Conservation (phyloP, 2,888 invertebrate species). For the Copidosoma aretas region DNA sequence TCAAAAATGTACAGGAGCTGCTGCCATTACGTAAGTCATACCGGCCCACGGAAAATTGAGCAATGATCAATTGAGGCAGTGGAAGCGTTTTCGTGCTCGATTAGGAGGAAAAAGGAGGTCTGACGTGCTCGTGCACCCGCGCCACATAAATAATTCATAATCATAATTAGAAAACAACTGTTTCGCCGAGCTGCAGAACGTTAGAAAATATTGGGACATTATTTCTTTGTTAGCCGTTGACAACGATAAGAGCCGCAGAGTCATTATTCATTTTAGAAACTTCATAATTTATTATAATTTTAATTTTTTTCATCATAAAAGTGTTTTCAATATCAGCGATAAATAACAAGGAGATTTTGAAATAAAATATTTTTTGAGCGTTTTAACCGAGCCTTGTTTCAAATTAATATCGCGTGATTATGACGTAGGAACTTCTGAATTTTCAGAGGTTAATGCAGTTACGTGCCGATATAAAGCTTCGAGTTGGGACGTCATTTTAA, state of each 20-base stretch:
- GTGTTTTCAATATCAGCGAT: too few relatives aligned
- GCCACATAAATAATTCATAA: conserved; percentile 34
- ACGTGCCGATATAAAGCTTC: too few relatives aligned
- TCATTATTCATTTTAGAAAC: not conserved
- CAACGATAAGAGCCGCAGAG: not conserved
- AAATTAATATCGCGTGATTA: too few relatives aligned
- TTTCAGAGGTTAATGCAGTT: too few relatives aligned
- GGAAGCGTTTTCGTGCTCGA: conserved; percentile 13
- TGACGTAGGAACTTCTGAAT: too few relatives aligned
- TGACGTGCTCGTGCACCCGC: not conserved
- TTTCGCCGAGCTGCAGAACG: not conserved
- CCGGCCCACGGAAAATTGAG: conserved; percentile 11
- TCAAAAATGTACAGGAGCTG: not conserved
- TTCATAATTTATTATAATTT: too few relatives aligned
- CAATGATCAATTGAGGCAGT: conserved; percentile 20
- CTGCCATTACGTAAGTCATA: conserved; percentile 10
- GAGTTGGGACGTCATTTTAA: too few relatives aligned
- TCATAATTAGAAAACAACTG: conserved; percentile 29
- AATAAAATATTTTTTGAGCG: too few relatives aligned
- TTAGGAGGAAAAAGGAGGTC: not conserved
- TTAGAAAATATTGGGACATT: not conserved
- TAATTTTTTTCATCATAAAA: too few relatives aligned
- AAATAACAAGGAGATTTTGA: too few relatives aligned
- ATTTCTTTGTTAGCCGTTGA: not conserved
- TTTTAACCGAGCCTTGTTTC: too few relatives aligned